A percentile compares a stretch with the other conserved stretches of the same genome.
These are phyloP conservation scores for Arothron firmamentum DNA, from an alignment of 2,113 vertebrate species.

Conservation along the genomic window DNA sequence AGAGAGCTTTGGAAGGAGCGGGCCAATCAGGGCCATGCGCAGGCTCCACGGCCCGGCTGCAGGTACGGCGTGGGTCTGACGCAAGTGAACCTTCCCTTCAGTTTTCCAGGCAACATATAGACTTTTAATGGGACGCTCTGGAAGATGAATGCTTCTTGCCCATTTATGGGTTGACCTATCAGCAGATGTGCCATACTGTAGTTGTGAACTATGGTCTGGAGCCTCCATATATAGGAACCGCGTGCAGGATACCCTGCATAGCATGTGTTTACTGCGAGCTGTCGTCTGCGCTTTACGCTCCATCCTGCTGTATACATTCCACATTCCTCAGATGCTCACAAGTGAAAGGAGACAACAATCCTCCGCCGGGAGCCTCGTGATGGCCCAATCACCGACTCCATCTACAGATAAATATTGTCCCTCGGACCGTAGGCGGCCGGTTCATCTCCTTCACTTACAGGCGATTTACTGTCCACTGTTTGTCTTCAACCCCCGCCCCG, in stretches of 20 bases:
- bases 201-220: not conserved
- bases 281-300: constrained; percentile 20
- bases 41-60: too few species aligned
- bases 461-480: constrained; percentile 28
- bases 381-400: constrained; percentile 18
- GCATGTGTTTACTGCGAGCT: constrained; percentile 42
- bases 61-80: too few species aligned
- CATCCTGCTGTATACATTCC: constrained; percentile 48
- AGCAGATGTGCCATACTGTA: not conserved
- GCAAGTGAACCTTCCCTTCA: too few species aligned
- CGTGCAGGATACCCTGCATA: constrained; percentile 25
- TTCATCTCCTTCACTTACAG: constrained; percentile 43
- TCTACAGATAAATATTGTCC: constrained; percentile 33
- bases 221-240: not conserved
- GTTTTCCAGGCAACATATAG: too few species aligned
- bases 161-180: not conserved
- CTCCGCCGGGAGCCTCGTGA: not conserved
- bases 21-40: too few species aligned
- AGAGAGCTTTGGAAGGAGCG: too few species aligned
- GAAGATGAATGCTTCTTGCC: not conserved
- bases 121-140: not conserved
- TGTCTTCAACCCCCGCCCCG: constrained; percentile 28
- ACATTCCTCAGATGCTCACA: constrained; percentile 52
- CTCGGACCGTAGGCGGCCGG: constrained; percentile 13
- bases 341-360: constrained; percentile 6